Base-by-base conservation (phyloP, 2,888 invertebrate species). In the Phalera bucephala region DNA sequence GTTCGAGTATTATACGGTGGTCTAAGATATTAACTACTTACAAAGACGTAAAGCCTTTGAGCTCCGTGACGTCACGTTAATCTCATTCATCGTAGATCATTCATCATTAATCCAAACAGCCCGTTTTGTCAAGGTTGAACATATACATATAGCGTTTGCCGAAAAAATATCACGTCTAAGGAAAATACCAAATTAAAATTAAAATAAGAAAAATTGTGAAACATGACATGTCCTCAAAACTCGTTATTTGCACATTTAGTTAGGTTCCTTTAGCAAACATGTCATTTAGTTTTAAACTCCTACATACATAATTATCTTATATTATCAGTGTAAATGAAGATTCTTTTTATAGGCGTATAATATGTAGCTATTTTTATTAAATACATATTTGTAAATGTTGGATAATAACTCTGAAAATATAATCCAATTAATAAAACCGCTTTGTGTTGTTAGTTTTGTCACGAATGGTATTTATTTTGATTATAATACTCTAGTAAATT, bases 101-200 rank as follows among this genome's bases (percentile, higher is more conserved):
- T 77, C 68, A 70, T 76, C 75, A 73, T 68, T 77, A 72, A 80
- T 72, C 70, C 76, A 80, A 79, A 76, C 76, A 80, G 62, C 53
- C 60, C 45, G 28, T 45, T 17, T 56, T 64, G 56, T 60, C 71
- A 72, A 73, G 65, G 65, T 48, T 56, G 33, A 31, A 31, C 38
- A 36, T 34, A 17, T 25, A 27, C 21, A 20, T 1, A 15, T 10
- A 40, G 40, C n/a, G 14, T 27, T 11, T 20, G 11, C 8, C 30
- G 19, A 10, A 9, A 17, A 5, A 28, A 15, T n/a, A 28, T 35
- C 23, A 17, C 11, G 11, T 8, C 6, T 22, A 31, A 31, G 36
- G 36, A 27, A 41, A 47, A 47, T 31, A 29, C 34, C 33, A n/a
- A 17, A 17, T 5, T 3, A 17, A n/a, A n/a, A n/a, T n/a, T n/a